phyloP scores from a whole-genome alignment of 2,888 invertebrate genomes.

The Xestia sexstrigata region DNA sequence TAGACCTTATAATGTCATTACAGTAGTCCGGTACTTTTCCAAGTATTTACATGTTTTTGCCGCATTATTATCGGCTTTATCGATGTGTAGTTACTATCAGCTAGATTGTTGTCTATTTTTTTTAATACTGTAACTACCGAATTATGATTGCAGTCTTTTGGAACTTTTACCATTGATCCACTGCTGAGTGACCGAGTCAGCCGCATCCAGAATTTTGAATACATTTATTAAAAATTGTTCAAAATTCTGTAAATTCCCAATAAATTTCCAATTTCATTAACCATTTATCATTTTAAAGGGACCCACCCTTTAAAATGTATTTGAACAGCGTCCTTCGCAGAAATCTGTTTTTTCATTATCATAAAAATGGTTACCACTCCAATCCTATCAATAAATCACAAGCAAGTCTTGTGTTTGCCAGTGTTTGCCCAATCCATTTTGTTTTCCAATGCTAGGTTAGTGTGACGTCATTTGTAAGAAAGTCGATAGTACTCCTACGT shows the following conservation, averaged over 20 bases:
- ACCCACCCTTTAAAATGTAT: too few species aligned
- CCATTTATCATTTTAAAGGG: conserved; percentile 17
- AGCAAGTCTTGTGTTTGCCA: conserved; percentile 36
- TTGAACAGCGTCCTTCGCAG: conserved; percentile 6
- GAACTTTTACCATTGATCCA: neutral
- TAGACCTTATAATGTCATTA: conserved; percentile 2
- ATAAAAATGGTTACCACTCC: conserved; percentile 24
- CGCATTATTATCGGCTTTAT: neutral
- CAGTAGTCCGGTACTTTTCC: conserved; percentile 2
- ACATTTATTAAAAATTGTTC: neutral
- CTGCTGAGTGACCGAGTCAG: neutral
- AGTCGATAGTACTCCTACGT: conserved; percentile 44
- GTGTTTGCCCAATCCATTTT: conserved; percentile 49
- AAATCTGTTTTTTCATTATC: conserved; percentile 8
- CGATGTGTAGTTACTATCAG: neutral
- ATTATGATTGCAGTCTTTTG: conserved; percentile 1
- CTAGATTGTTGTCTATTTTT: neutral
- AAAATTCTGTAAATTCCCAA: neutral
- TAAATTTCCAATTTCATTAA: neutral
- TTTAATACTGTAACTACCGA: neutral
- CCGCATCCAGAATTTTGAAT: neutral
- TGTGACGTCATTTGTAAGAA: conserved; percentile 59
- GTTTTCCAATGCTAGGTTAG: conserved; percentile 44
- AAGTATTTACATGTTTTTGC: neutral
- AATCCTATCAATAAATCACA: conserved; percentile 40